A percentile compares a stretch with the other conserved stretches of the same genome.
Evolutionary conservation across 2,113 vertebrate species (phyloP).

Genomic region (Tenebrosternarchus preto): DNA sequence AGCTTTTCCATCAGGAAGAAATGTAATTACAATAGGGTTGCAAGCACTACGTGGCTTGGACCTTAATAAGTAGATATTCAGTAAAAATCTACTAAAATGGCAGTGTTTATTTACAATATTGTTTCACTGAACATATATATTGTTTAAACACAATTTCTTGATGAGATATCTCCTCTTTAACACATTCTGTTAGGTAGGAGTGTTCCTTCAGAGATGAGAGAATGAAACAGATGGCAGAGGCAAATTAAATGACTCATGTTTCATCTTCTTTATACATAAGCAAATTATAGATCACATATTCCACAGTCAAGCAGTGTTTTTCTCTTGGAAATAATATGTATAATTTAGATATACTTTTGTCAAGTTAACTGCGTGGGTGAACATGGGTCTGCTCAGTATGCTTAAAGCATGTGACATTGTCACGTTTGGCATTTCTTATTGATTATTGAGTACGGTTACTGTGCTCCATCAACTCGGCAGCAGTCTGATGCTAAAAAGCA

Average conservation of each 20-base stretch:
- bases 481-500: constrained; percentile 31
- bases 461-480: constrained; percentile 27
- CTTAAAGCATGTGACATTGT: constrained; percentile 12
- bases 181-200: constrained; percentile 9
- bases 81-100: not conserved
- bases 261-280: not conserved
- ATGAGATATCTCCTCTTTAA: not conserved
- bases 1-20: not conserved
- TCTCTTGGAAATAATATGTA: not conserved
- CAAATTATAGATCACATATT: constrained; percentile 11
- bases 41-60: too few species aligned
- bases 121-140: not conserved
- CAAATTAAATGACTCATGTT: constrained; percentile 23
- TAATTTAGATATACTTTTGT: not conserved
- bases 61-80: not conserved
- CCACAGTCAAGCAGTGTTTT: not conserved
- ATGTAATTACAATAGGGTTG: not conserved
- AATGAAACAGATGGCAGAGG: constrained; percentile 19
- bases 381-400: constrained; percentile 13
- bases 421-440: constrained; percentile 38
- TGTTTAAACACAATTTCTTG: not conserved
- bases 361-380: constrained; percentile 13
- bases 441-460: constrained; percentile 31
- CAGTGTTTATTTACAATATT: not conserved
- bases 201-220: not conserved